Conservation (phyloP, 2,113 vertebrate species). For the Zosterops hypoxanthus region DNA sequence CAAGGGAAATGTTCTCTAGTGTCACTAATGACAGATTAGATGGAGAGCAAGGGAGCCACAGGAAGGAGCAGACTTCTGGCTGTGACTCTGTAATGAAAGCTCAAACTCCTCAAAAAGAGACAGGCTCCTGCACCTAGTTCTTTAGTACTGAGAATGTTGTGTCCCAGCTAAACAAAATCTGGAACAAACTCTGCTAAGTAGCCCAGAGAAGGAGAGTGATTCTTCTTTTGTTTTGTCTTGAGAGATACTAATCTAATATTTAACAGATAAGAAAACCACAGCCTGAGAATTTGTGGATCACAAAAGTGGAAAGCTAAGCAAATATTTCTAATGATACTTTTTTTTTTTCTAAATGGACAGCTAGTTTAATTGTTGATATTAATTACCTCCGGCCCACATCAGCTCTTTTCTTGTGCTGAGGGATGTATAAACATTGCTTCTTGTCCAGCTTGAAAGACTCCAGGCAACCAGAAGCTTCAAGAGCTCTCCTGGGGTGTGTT, state of each 20-base stretch:
- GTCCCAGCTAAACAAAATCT: not conserved
- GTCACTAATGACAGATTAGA: not conserved
- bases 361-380: not conserved
- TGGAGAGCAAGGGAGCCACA: not conserved
- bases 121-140: not conserved
- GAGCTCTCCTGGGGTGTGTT: not conserved
- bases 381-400: not conserved
- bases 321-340: not conserved
- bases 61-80: not conserved
- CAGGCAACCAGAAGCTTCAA: not conserved
- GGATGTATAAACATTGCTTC: not conserved
- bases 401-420: not conserved
- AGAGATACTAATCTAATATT: not conserved
- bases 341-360: not conserved
- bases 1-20: not conserved
- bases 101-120: not conserved
- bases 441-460: not conserved
- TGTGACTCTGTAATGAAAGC: not conserved
- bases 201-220: not conserved
- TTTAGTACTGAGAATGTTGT: not conserved
- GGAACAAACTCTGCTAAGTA: not conserved
- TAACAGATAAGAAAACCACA: not conserved
- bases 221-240: not conserved
- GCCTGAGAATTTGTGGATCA: not conserved
- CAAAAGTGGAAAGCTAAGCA: not conserved